Base-by-base conservation (phyloP, 2,113 vertebrate genomes). In the Indicator indicator region DNA sequence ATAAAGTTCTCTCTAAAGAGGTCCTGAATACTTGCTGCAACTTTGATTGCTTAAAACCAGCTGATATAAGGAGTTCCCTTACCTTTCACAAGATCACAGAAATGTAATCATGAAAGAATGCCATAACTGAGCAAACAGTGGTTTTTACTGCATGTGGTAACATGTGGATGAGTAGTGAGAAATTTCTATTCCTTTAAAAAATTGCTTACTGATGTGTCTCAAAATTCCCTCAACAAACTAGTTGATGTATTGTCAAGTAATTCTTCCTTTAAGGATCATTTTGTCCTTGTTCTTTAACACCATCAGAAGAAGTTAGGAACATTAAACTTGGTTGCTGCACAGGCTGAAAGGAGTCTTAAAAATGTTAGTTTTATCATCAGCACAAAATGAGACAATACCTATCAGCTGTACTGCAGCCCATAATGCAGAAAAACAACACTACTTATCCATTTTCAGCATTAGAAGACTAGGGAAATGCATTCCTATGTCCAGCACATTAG, bases 121-220 rank as follows among this genome's bases (percentile, higher is more conserved):
- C 15, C 48, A 54, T 68, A 13, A 72, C 16, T 68, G 36, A 72
- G 42, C 21, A 76, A 88, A 81, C 8, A 58, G 7, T 67, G 28
- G 15, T 56, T 60, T 75, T 75, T 52, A 52, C 42, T 55, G 10
- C 0, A 0, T 33, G 26, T 81, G 16, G 21, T 69, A 76, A 70
- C 9, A 4, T 13, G 28, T 28, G 21, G 2, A 4, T 75, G 75
- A 72, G 30, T 77, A 70, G 5, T 0, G 1, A 18, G 2, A 3
- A 46, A 72, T 55, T 62, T 36, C 26, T 32, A 83, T 27, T 88
- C 62, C 65, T 83, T 48, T 54, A 69, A 52, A 54, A 56, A 70
- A 78, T 63, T 68, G 10, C 28, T 75, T 62, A 54, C 24, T 48
- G 55, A 56, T 21, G 10, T 30, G 17, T 64, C n/a, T 72, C 48